These are phyloP conservation scores for Typhlichthys subterraneus DNA, from an alignment of 2,797 vertebrate genomes.

Conservation along the genomic window DNA sequence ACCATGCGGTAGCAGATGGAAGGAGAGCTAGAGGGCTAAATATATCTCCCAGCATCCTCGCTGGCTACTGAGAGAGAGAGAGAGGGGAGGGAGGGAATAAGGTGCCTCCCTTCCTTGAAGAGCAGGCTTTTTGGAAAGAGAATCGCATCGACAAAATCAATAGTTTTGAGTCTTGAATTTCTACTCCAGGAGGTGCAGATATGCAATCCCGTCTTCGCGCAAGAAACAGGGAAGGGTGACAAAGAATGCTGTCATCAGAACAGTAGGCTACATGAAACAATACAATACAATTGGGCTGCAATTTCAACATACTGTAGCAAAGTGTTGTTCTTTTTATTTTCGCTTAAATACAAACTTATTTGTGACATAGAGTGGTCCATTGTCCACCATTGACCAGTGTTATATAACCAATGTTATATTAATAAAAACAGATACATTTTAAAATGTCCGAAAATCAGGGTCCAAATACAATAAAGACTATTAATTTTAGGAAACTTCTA, in stretches of 20 bases:
- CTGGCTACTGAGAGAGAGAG: conserved; percentile 66
- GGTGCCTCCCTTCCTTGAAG: conserved; percentile 61
- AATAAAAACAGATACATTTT: too few species aligned
- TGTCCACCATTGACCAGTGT: too few species aligned
- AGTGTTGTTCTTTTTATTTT: too few species aligned
- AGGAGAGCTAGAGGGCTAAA: conserved; percentile 83
- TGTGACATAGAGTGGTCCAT: too few species aligned
- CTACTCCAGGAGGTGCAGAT: conserved; percentile 24
- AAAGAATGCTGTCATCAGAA: conserved; percentile 10
- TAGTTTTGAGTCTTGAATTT: conserved; percentile 46
- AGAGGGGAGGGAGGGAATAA: conserved; percentile 47
- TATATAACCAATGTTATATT: too few species aligned
- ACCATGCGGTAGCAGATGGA: conserved; percentile 85
- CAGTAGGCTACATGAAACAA: conserved; percentile 1
- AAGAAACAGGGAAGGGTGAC: conserved; percentile 18
- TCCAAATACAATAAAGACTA: too few species aligned
- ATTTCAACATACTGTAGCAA: too few species aligned
- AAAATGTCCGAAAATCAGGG: too few species aligned
- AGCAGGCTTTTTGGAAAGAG: conserved; percentile 53
- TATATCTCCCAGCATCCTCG: conserved; percentile 83
- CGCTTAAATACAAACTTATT: too few species aligned
- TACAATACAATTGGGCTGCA: too few species aligned
- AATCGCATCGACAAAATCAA: conserved; percentile 56
- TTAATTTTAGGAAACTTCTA: too few species aligned
- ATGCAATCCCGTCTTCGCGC: conserved; percentile 23